These are phyloP conservation scores for Pygoscelis antarcticus DNA, from an alignment of 2,113 vertebrate genomes.

Conservation along the genomic window DNA sequence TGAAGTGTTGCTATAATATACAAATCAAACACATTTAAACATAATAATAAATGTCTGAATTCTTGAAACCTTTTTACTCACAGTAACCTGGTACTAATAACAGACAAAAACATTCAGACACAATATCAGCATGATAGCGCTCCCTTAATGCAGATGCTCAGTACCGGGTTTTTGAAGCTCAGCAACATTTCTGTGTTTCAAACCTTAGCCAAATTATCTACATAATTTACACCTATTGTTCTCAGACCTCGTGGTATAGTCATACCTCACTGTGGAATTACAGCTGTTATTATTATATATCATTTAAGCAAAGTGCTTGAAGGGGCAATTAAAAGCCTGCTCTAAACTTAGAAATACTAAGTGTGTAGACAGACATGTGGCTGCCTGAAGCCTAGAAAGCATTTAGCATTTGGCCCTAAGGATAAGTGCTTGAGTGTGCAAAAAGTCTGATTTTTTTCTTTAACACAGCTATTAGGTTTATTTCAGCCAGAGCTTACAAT, in stretches of 20 bases:
- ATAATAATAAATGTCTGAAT: neutral
- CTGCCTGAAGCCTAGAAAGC: neutral
- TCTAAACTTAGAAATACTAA: neutral
- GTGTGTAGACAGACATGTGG: neutral
- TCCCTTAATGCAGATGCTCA: neutral
- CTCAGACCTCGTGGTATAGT: neutral
- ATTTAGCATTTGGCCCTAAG: neutral
- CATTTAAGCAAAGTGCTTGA: constrained; percentile 5
- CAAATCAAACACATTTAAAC: neutral
- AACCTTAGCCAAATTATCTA: neutral
- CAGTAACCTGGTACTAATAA: neutral
- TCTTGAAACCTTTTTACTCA: neutral
- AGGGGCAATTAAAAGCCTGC: neutral
- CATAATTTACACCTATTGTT: neutral
- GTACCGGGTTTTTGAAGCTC: neutral
- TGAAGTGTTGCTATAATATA: neutral
- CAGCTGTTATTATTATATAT: neutral
- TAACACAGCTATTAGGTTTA: neutral
- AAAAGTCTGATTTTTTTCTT: neutral
- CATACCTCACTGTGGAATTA: neutral
- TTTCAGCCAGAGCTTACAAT: neutral
- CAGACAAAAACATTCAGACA: neutral
- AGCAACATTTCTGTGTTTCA: neutral
- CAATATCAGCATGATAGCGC: neutral
- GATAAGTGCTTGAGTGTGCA: neutral